Base-by-base conservation (phyloP, 2,113 vertebrate genomes). In the Taxidea taxus region DNA sequence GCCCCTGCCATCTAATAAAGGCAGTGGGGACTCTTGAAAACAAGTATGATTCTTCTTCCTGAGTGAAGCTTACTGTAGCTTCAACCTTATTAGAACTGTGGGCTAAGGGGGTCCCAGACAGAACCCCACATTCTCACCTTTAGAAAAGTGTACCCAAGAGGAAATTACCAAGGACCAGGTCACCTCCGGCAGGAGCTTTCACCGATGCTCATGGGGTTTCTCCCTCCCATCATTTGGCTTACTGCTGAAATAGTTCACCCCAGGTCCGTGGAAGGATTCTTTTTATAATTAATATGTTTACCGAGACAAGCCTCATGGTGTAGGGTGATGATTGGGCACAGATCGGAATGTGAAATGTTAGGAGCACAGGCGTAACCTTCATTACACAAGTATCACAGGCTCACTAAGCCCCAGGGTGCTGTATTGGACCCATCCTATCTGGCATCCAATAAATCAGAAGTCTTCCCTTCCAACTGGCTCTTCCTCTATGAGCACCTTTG, bases 361-460 rank as follows among this genome's bases (percentile, higher is more conserved):
- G 95, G 91, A 97, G 87, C 85, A 96, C 95, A 86, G 94, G 92
- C 97, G 92, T 96, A 97, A 96, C 77, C 84, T 98, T 97, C 87
- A 86, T 90, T 88, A 97, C 62, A 97, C 93, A 90, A 84, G 94
- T 89, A 91, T 92, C 31, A 39, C 18, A 87, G 95, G 56, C 68
- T 96, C 95, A 82, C 91, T 97, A 96, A 95, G 62, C 62, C 94
- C 91, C 56, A 91, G 78, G 92, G 94, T 93, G 29, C 97, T 96
- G 44, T 78, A 96, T 95, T 90, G 56, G 96, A 62, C 25, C 91
- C 21, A 86, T 96, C 83, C 94, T 97, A 97, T 95, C 98, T 82
- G 37, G 72, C 92, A 51, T 77, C 96, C 92, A 91, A 98, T 97
- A 98, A 98, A 98, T 98, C 97, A 98, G 95, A 97, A 56, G 82